Conservation (phyloP, 2,888 invertebrate genomes). For the Tethea ocularis region DNA sequence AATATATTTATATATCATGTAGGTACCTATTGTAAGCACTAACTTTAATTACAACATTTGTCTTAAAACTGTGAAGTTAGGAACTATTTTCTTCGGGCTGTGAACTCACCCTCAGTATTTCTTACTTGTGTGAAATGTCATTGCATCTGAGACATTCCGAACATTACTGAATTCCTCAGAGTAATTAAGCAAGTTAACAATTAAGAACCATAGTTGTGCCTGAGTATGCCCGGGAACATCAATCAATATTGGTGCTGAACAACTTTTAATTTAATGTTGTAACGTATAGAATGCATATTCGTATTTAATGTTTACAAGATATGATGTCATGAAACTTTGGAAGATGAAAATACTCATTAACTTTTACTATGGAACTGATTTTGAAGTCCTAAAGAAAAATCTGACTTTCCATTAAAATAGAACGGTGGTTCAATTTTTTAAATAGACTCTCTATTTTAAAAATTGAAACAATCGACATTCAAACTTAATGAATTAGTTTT, state of each 20-base stretch:
- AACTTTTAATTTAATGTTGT: neutral
- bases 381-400: too few species aligned
- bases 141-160: neutral
- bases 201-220: slow-evolving; percentile 4
- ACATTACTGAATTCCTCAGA: neutral
- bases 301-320: too few species aligned
- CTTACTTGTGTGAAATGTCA: neutral
- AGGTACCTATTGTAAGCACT: neutral
- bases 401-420: too few species aligned
- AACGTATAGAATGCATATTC: too few species aligned
- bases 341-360: too few species aligned
- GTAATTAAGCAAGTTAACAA: slow-evolving; percentile 1
- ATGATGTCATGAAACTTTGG: too few species aligned
- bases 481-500: too few species aligned
- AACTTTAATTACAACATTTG: neutral
- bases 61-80: neutral
- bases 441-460: too few species aligned
- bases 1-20: too few species aligned
- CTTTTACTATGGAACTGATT: too few species aligned
- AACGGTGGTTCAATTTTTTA: too few species aligned
- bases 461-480: too few species aligned
- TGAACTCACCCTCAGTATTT: neutral
- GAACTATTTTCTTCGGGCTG: neutral
- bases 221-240: neutral
- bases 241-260: neutral